Evolutionary conservation across 2,113 vertebrate species (phyloP).

Genomic region (Pedionomus torquatus): DNA sequence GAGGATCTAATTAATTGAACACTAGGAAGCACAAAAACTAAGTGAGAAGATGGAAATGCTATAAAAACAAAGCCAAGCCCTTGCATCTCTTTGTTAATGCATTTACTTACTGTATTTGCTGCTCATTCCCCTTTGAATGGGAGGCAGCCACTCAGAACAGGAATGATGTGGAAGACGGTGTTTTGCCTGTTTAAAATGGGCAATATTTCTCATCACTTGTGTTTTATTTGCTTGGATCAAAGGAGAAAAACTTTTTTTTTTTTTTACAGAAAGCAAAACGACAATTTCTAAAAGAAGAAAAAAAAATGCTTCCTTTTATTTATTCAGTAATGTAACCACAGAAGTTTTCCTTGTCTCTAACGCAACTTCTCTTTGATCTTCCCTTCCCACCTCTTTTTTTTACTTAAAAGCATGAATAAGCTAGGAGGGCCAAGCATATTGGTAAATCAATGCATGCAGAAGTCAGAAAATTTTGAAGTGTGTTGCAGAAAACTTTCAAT

Average conservation of each 20-base stretch:
- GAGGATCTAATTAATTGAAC: not conserved
- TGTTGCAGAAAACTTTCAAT: not conserved
- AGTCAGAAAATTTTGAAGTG: not conserved
- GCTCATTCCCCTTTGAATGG: not conserved
- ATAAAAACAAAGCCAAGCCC: not conserved
- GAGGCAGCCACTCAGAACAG: not conserved
- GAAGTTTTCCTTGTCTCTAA: not conserved
- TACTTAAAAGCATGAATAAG: not conserved
- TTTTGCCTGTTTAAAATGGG: not conserved
- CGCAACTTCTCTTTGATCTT: not conserved
- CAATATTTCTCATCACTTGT: not conserved
- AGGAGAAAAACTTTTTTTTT: not conserved
- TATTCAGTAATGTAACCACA: not conserved
- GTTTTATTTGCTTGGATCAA: slow-evolving; percentile 22
- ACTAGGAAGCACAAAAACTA: not conserved
- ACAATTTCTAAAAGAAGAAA: not conserved
- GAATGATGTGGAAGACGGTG: not conserved
- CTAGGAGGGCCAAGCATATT: not conserved
- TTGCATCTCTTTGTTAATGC: not conserved
- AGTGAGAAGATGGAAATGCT: not conserved
- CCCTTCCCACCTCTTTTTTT: not conserved
- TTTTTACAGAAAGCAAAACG: not conserved
- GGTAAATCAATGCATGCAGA: not conserved
- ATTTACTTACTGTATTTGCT: not conserved
- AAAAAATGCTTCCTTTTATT: not conserved